These are phyloP conservation scores for Zhengitettix transpicula DNA, from an alignment of 2,888 invertebrate species.

Conservation along the genomic window DNA sequence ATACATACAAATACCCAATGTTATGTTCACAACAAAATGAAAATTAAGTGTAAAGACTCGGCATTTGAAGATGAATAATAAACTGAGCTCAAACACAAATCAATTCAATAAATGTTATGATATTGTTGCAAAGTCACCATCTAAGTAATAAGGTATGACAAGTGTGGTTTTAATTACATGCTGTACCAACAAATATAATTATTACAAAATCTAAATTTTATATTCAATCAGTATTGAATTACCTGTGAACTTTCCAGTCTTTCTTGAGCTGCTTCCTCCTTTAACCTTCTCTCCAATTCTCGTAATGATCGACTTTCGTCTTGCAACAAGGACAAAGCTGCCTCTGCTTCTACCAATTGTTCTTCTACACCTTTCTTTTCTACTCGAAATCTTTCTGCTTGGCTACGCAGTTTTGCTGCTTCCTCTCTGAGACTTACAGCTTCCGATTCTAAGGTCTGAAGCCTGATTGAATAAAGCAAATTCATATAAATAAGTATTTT, in stretches of 20 bases:
- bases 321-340: slow-evolving; percentile 33
- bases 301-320: slow-evolving; percentile 35
- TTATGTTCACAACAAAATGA: not conserved
- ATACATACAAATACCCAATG: too few species aligned
- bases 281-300: slow-evolving; percentile 31
- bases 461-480: slow-evolving; percentile 23
- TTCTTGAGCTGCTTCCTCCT: slow-evolving; percentile 27
- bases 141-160: too few species aligned
- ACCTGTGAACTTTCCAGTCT: slow-evolving; percentile 19
- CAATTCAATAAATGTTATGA: too few species aligned
- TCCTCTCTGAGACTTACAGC: slow-evolving; percentile 47
- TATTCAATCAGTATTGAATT: not conserved
- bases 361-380: slow-evolving; percentile 34
- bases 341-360: slow-evolving; percentile 37
- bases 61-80: too few species aligned
- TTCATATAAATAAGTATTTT: too few species aligned
- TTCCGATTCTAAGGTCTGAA: slow-evolving; percentile 52
- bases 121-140: too few species aligned
- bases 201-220: not conserved
- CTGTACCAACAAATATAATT: too few species aligned
- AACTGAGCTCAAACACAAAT: too few species aligned
- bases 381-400: slow-evolving; percentile 42
- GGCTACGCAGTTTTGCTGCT: slow-evolving; percentile 40
- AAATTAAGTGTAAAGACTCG: not conserved
- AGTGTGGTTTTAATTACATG: too few species aligned